Base-by-base conservation (phyloP, 2,888 invertebrate genomes). In the Phytoseiulus persimilis region DNA sequence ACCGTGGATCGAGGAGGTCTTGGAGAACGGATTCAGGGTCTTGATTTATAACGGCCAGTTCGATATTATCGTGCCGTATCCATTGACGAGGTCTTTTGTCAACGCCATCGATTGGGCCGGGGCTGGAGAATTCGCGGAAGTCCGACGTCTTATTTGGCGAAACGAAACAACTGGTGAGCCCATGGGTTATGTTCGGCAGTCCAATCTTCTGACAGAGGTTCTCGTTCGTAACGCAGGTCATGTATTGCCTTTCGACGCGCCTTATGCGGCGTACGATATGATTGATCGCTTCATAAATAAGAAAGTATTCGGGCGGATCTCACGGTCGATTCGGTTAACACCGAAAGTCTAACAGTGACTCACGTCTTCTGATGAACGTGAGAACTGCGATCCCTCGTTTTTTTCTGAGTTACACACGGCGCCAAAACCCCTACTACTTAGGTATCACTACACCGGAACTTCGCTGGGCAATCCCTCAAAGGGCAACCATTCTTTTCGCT, bases 51-150 rank as follows among this genome's bases (percentile, higher is more conserved):
- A 95, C 92, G 98, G 98, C 0, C 97, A 98, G 92, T 92, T 98
- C 91, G 98, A 98, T 92, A 95, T 98, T 28, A 96, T 97, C 91
- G 96, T 97, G 0, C 96, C 97, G 0, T 96, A 96, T 93, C 96
- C 97, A 0, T 92, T 96, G 89, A 97, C 97, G 0, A 94, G 95
- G 32, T 95, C 95, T 92, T 97, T 96, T 92, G 93, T 98, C 46
- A 94, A 94, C 91, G 94, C 95, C 90, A 93, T 97, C 0, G 94
- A 95, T 87, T 97, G 96, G 93, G 94, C 93, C 32, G 95, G 94
- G 0, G 93, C 95, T 0, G 94, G 94, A 3, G 94, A 94, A 0
- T 97, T 96, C 92, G 95, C 94, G 91, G 93, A 93, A 0, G 95
- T 96, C 0, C 93, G 94, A 11, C 90, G 91, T 31, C 89, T 89